Conservation (phyloP, 2,113 vertebrate species). For the Candoia aspera region DNA sequence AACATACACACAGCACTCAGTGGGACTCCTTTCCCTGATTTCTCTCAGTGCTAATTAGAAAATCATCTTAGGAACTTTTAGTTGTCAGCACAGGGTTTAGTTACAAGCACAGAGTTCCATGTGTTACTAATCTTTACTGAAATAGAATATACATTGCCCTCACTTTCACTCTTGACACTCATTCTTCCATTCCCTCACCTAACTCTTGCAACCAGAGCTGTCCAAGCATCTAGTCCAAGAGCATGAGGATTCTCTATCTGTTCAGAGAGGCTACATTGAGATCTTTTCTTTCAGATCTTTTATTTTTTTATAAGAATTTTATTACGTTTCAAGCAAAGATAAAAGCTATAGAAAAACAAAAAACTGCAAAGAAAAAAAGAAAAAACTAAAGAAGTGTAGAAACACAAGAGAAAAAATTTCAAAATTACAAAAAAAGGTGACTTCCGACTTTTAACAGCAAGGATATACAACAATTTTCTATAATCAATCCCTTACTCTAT, state of each 20-base stretch:
- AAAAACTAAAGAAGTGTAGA: too few species aligned
- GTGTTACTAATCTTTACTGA: background rate
- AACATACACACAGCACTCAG: background rate
- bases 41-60: background rate
- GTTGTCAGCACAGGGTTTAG: too few species aligned
- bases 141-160: background rate
- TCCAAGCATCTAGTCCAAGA: background rate
- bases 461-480: too few species aligned
- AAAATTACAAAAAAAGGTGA: too few species aligned
- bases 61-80: background rate
- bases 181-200: background rate
- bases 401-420: too few species aligned
- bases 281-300: background rate
- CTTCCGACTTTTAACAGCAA: too few species aligned
- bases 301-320: background rate
- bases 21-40: background rate
- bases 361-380: too few species aligned
- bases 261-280: background rate
- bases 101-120: background rate
- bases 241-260: background rate
- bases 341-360: too few species aligned
- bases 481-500: too few species aligned
- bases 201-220: background rate
- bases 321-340: too few species aligned
- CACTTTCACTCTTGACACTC: background rate